Base-by-base conservation (phyloP, 2,113 vertebrate species). In the Cephalophus harveyi region DNA sequence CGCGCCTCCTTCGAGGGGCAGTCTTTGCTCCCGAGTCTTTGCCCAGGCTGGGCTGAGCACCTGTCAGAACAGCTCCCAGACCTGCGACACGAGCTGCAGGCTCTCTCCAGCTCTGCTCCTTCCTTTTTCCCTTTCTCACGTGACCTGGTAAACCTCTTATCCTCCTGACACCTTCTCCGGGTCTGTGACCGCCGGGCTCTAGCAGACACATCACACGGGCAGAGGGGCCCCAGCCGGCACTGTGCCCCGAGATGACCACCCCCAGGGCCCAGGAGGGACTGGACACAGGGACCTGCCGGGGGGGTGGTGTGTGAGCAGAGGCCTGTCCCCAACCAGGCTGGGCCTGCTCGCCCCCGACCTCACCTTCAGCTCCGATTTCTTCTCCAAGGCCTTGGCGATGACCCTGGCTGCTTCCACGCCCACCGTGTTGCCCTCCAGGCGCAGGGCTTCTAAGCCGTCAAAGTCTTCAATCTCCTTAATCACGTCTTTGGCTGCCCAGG, bases 361-460 rank as follows among this genome's bases (percentile, higher is more conserved):
- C 93, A 99, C 99, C 99, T 99, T 99, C 87, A 99, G 98, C 62
- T 99, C 99, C 0, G 98, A 98, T 98, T 99, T 99, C 60, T 99
- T 99, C 98, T 99, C 99, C 78, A 99, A 98, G 40, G 99, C 99
- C 98, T 99, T 99, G 87, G 99, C 99, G 3, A 99, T 99, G 97
- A 99, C 99, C 95, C 98, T 99, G 59, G 99, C 99, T 0, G 99
- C 99, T 60, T 99, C 99, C 97, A 99, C 99, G 0, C 99, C 99
- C 8, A 99, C 96, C 0, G 99, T 99, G 98, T 99, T 99, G 54
- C 99, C 99, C 98, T 99, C 99, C 89, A 99, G 97, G 15, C 99
- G 98, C 97, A 99, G 98, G 6, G 99, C 99, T 98, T 99, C 99
- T 50, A 99, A 98, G 60, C 99, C 99, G 28, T 99, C 98, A 92